phyloP scores from a whole-genome alignment of 2,888 invertebrate species.

The Pollenia labialis region DNA sequence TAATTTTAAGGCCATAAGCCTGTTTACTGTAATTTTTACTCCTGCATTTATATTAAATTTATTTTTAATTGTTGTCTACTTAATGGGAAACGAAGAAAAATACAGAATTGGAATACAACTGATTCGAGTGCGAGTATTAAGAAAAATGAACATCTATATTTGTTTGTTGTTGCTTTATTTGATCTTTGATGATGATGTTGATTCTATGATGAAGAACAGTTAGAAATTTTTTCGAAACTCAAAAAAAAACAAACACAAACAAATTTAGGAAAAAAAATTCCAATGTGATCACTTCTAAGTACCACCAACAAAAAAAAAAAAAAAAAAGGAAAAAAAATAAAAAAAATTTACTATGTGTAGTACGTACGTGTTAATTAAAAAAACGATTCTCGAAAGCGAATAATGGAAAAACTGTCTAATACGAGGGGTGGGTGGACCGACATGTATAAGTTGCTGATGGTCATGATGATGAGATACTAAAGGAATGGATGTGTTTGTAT shows the following conservation, averaged over 20 bases:
- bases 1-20: neutral
- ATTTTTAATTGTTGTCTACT: slow-evolving; percentile 51
- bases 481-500: slow-evolving; percentile 41
- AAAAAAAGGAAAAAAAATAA: slow-evolving; percentile 13
- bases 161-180: slow-evolving; percentile 58
- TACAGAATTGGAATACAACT: slow-evolving; percentile 38
- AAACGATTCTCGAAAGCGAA: slow-evolving; percentile 44
- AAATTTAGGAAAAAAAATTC: slow-evolving; percentile 43
- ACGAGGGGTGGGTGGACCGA: slow-evolving; percentile 24
- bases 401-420: slow-evolving; percentile 35
- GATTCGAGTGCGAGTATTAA: slow-evolving; percentile 29
- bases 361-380: slow-evolving; percentile 63
- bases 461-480: slow-evolving; percentile 57
- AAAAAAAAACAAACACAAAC: slow-evolving; percentile 29
- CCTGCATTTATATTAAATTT: slow-evolving; percentile 23
- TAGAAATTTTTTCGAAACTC: slow-evolving; percentile 50
- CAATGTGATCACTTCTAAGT: slow-evolving; percentile 58
- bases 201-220: slow-evolving; percentile 63
- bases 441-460: slow-evolving; percentile 11
- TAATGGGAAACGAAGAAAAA: neutral
- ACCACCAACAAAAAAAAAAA: slow-evolving; percentile 28
- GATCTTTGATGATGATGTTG: slow-evolving; percentile 61
- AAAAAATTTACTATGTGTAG: slow-evolving; percentile 31
- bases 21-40: slow-evolving; percentile 37
- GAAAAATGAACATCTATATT: slow-evolving; percentile 55